Base-by-base conservation (phyloP, 2,888 invertebrate genomes). In the Oxytorus armatus region DNA sequence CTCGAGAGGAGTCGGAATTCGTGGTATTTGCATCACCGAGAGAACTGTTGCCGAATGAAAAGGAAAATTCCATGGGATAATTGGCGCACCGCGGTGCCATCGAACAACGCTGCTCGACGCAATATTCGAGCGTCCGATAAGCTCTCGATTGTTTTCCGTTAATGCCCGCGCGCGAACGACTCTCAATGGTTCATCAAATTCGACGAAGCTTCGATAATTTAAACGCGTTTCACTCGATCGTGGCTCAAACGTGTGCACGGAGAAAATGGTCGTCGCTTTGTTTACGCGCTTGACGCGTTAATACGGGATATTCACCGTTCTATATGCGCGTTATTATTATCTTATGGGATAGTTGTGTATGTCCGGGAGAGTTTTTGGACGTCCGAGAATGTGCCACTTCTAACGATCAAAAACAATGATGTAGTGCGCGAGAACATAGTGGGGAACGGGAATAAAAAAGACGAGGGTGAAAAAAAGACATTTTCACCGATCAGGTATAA, bases 111-210 rank as follows among this genome's bases (percentile, higher is more conserved):
- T 44, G 47, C 33, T 61, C 16, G 59, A 61, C 66, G 73, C 65
- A 61, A 73, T 78, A 73, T 53, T 25, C 42, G 36, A 66, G 59
- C 33, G 66, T 59, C 47, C 68, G 80, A 83, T 83, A 81, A 82
- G 82, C 80, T 82, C 73, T 80, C 82, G 77, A 85, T 84, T 84
- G 81, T 83, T 83, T 81, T 65, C 76, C 82, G 82, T 82, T 84
- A 85, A 81, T 79, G 74, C 80, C 70, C 49, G 61, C 33, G n/a
- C 61, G 66, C 66, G 51, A 59, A 51, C 18, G 65, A 42, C 36
- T 21, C 47, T 55, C 73, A 8, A 36, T 11, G 68, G 73, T 77
- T 80, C 83, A 83, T 83, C 83, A 81, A 81, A 81, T 78, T 73
- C 73, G 47, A 66, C 69, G 65, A 25, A 73, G 73, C 59, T 51